Base-by-base conservation (phyloP, 1,140 invertebrate genomes). In the Aphis craccivora region DNA sequence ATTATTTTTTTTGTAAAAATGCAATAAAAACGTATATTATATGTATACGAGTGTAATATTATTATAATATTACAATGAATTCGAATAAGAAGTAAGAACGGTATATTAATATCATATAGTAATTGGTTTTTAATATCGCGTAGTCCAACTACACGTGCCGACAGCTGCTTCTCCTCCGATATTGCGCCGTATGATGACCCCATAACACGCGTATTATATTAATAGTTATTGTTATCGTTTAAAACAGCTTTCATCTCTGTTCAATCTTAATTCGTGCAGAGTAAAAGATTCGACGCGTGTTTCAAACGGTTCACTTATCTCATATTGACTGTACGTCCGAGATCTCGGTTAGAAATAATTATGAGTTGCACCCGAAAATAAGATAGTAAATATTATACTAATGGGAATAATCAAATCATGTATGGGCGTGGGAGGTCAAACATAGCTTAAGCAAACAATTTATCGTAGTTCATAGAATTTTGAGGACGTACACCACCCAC, bases 171-270 rank as follows among this genome's bases (percentile, higher is more conserved):
- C 60, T 76, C 9, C 25, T 67, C 30, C 30, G 60, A 76, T 14
- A 76, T 76, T 76, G 60, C n/a, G 14, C 30, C 4, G 60, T 76
- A n/a, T 76, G 60, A 76, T 76, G 60, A 76, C 60, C 60, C 60
- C 60, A n/a, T 76, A 76, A 76, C 60, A 76, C 60, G 60, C 60
- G 30, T 76, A 76, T n/a, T 76, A 76, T 76, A 76, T 76, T 76
- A 76, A 76, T 76, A 76, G n/a, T 76, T 76, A 76, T 76, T 76
- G 30, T n/a, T n/a, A 76, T 76, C 30, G 14, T 76, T 76, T 76
- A 76, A 76, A 76, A 76, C n/a, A n/a, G 60, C n/a, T n/a, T 76
- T 76, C 60, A 76, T 76, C 60, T 76, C 60, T 14, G 60, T 5
- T n/a, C 60, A 30, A 6, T 76, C 14, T 76, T 8, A 20, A n/a